Evolutionary conservation across 2,888 invertebrate species (phyloP).

Genomic region (Polydrusus pterygomalis): DNA sequence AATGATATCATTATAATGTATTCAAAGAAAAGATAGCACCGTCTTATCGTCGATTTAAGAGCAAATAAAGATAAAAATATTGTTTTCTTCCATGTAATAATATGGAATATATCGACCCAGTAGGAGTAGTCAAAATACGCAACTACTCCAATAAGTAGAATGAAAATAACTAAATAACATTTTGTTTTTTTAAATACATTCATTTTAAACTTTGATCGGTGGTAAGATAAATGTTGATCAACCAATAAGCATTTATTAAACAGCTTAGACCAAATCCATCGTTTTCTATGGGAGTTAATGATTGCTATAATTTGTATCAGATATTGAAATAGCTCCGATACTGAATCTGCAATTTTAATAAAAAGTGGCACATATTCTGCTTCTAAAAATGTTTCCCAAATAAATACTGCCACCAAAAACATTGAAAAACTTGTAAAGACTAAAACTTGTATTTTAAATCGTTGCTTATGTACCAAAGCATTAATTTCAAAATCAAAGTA

Average conservation of each 20-base stretch:
- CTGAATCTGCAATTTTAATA: not conserved
- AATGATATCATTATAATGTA: not conserved
- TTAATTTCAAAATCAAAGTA: too few species aligned
- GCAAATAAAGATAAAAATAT: not conserved
- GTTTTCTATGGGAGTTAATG: not conserved
- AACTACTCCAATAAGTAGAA: not conserved
- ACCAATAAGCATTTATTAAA: not conserved
- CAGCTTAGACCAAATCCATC: not conserved
- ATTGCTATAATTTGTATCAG: not conserved
- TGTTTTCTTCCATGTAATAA: not conserved
- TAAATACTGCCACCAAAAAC: too few species aligned
- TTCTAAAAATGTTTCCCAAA: not conserved
- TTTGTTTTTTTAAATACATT: not conserved
- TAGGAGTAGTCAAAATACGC: not conserved
- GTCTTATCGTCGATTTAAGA: not conserved
- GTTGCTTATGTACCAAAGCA: too few species aligned
- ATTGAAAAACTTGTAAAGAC: too few species aligned
- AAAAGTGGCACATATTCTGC: not conserved
- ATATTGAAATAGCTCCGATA: not conserved
- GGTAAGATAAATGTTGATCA: not conserved
- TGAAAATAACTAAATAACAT: not conserved
- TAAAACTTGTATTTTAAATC: too few species aligned
- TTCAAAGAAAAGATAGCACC: not conserved
- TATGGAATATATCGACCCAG: not conserved
- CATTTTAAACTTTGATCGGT: not conserved